These are phyloP conservation scores for Forbesichthys agassizii DNA, from an alignment of 2,113 vertebrate species.

Conservation along the genomic window DNA sequence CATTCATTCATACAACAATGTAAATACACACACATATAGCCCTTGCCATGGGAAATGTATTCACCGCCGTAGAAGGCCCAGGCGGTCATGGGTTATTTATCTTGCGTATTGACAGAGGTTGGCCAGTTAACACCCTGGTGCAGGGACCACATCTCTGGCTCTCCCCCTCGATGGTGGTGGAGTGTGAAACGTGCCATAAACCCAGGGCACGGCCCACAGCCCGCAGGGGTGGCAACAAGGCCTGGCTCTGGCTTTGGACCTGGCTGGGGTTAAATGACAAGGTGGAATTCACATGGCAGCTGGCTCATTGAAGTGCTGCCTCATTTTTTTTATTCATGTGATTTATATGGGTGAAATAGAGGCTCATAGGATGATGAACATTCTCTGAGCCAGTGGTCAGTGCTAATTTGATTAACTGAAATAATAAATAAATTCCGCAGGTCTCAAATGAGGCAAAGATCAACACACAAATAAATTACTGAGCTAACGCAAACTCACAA, in stretches of 20 bases:
- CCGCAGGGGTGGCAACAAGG: slow-evolving; percentile 60
- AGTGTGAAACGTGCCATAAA: slow-evolving; percentile 77
- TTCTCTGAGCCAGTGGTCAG: background rate
- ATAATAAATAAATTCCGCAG: background rate
- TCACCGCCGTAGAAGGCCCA: slow-evolving; percentile 38
- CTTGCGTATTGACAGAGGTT: slow-evolving; percentile 65
- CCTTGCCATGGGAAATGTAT: slow-evolving; percentile 24
- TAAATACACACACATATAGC: background rate
- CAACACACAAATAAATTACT: no score
- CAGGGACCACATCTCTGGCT: slow-evolving; percentile 67
- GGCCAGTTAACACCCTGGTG: slow-evolving; percentile 71
- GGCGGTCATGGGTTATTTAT: slow-evolving; percentile 63
- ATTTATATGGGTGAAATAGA: slow-evolving; percentile 13
- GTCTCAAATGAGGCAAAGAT: background rate
- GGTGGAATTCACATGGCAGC: slow-evolving; percentile 41
- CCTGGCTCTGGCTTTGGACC: slow-evolving; percentile 50
- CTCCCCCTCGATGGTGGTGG: slow-evolving; percentile 49
- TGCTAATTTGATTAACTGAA: background rate
- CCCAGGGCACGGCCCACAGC: slow-evolving; percentile 63
- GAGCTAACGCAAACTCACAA: no score
- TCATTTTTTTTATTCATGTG: background rate
- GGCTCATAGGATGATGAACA: slow-evolving; percentile 15
- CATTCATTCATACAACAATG: background rate
- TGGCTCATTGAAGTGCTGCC: slow-evolving; percentile 41
- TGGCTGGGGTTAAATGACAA: slow-evolving; percentile 51